Evolutionary conservation across 2,888 invertebrate genomes (phyloP).

Genomic region (Polydrusus tereticollis): DNA sequence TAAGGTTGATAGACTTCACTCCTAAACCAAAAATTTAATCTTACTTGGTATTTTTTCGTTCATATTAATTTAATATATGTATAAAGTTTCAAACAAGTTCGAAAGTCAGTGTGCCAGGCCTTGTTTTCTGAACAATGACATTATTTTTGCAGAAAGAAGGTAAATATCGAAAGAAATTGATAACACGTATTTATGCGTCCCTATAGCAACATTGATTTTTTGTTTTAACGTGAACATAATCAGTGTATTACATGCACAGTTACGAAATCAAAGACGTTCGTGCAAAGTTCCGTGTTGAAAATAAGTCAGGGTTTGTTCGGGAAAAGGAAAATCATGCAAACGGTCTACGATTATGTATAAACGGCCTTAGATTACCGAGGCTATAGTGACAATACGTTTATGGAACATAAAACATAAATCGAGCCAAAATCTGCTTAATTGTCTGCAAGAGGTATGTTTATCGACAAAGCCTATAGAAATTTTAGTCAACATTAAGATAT

Average conservation of each 20-base stretch:
- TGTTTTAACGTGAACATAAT: slow-evolving; percentile 10
- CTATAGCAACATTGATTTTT: slow-evolving; percentile 44
- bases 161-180: background rate
- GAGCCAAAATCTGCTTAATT: too few relatives aligned
- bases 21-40: too few relatives aligned
- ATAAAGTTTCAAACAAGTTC: too few relatives aligned
- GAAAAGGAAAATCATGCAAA: slow-evolving; percentile 5
- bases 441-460: too few relatives aligned
- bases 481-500: too few relatives aligned
- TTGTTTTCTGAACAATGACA: too few relatives aligned
- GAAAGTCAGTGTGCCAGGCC: too few relatives aligned
- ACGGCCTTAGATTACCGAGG: background rate
- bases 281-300: background rate
- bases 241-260: slow-evolving; percentile 28
- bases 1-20: too few relatives aligned
- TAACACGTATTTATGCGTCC: slow-evolving; percentile 22
- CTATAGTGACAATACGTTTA: background rate
- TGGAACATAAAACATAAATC: background rate
- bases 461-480: too few relatives aligned
- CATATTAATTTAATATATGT: too few relatives aligned
- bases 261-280: slow-evolving; percentile 22
- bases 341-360: background rate
- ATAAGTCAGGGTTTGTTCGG: background rate
- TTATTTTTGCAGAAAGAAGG: background rate
- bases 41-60: too few relatives aligned